Evolutionary conservation across 2,113 vertebrate species (phyloP), one percentile per base, ranked within the genome.

Genomic region (Pheucticus melanocephalus): DNA sequence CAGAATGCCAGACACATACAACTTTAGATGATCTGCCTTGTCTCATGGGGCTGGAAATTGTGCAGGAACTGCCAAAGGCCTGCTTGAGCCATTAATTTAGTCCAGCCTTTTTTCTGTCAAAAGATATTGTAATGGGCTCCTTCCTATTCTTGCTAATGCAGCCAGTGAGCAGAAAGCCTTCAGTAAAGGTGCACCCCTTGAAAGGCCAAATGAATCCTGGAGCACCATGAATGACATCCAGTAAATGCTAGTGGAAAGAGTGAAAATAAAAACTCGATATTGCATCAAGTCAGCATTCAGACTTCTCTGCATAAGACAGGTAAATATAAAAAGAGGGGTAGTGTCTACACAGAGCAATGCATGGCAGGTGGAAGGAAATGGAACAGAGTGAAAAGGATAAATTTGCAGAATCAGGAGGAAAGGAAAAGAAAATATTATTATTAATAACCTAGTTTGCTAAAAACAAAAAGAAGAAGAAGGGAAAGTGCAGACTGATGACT

Each of bases 1-100:
- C 15, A 22, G 4, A 54, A 63, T 64, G 10, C 71, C 39, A 60
- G 30, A 60, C 11, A 23, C 0, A 0, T 14, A 48, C 9, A 81
- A n/a, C 42, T 60, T 60, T 47, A 37, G 4, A 44, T 11, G 7
- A 25, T 37, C 14, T 44, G 1, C 24, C 10, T 35, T 57, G 20
- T 45, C 6, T 9, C 37, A 6, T 16, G 23, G 15, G 22, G 7
- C 23, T 59, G 42, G 23, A 91, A 84, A 66, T 19, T 70, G 42
- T 50, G 27, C 9, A 59, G 44, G 13, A 54, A 22, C 11, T 54
- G 44, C 14, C 53, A 48, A 24, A 12, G 16, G 56, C 3, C 25
- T 89, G 12, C 21, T 35, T 30, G 39, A 77, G 23, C 16, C 51
- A 13, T 51, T 68, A 65, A 61, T 72, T 89, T 70, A 81, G 22